Evolutionary conservation across 2,888 invertebrate species (phyloP), one percentile per base, ranked within the genome.

Genomic region (Sepiola atlantica): DNA sequence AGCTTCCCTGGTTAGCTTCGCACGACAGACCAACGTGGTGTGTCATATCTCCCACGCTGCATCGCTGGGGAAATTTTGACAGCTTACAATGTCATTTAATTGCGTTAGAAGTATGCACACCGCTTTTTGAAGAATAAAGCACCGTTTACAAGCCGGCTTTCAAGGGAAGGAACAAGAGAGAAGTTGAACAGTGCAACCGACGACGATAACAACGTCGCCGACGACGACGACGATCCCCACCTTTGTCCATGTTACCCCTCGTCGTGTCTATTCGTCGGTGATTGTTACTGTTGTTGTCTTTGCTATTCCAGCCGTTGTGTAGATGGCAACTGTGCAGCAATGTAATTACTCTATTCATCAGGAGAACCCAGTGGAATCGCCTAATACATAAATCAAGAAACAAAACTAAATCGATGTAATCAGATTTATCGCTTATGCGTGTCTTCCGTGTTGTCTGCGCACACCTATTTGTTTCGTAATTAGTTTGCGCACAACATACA

Each of bases 291-390:
- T 77, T 77, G 77, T 77, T 77, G 77, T 10, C n/a, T 77, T 12
- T 77, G 77, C 14, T 77, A 77, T n/a, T 28, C 28, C 28, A 77
- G n/a, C 14, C n/a, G 77, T 77, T 77, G 77, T 77, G 28, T 77
- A 10, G 77, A 77, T 77, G 28, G 77, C 77, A 16, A n/a, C 28
- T 14, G 28, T 77, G 28, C n/a, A 77, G 28, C 77, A 77, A 77
- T 77, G 77, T 77, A 77, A 77, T 77, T 77, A 77, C 77, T 77
- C 77, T 77, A 77, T 77, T 77, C 77, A 77, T 77, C 77, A 77
- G 28, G n/a, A 45, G 8, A 77, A 28, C 77, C 14, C 77, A 14
- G 10, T 14, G n/a, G 77, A 77, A 77, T 77, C 14, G 77, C 28
- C 77, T 77, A 77, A 14, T 28, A 28, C n/a, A 28, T 28, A 77